Evolutionary conservation across 2,797 vertebrate genomes (phyloP).

Genomic region (Gouania willdenowi): DNA sequence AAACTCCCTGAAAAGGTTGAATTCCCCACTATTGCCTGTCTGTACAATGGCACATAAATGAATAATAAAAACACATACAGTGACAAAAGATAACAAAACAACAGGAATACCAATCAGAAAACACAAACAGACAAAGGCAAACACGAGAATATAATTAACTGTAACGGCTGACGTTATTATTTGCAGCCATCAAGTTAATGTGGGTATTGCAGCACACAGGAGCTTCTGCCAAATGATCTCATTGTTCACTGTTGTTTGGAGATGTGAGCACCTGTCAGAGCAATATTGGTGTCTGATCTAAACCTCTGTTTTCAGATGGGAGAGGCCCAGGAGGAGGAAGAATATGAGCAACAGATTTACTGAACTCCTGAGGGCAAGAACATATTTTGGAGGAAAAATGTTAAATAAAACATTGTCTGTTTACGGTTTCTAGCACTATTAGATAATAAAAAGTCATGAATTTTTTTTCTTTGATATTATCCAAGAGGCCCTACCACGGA

Average conservation of each 20-base stretch:
- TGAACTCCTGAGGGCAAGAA: too few relatives aligned
- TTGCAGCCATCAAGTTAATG: conserved; percentile 59
- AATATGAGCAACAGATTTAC: not conserved
- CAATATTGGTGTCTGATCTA: conserved; percentile 40
- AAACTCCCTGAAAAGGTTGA: conserved; percentile 73
- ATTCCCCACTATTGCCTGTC: conserved; percentile 73
- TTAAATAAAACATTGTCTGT: not conserved
- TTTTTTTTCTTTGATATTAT: conserved; percentile 18
- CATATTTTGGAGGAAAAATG: not conserved
- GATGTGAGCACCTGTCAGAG: conserved; percentile 55
- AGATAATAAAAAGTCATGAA: conserved; percentile 1
- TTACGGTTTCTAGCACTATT: not conserved
- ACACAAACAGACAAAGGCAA: conserved; percentile 49
- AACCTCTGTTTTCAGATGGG: conserved; percentile 34
- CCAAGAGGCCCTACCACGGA: conserved; percentile 22
- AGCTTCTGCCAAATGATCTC: conserved; percentile 54
- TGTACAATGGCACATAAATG: conserved; percentile 59
- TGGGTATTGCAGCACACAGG: conserved; percentile 61
- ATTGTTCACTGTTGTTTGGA: conserved; percentile 44
- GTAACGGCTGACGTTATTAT: conserved; percentile 57
- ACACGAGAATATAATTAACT: conserved; percentile 71
- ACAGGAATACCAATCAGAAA: conserved; percentile 67
- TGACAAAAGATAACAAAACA: conserved; percentile 70
- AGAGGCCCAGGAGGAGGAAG: conserved; percentile 4
- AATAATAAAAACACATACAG: conserved; percentile 66